Base-by-base conservation (phyloP, 2,113 vertebrate genomes). In the Pitta sordida region DNA sequence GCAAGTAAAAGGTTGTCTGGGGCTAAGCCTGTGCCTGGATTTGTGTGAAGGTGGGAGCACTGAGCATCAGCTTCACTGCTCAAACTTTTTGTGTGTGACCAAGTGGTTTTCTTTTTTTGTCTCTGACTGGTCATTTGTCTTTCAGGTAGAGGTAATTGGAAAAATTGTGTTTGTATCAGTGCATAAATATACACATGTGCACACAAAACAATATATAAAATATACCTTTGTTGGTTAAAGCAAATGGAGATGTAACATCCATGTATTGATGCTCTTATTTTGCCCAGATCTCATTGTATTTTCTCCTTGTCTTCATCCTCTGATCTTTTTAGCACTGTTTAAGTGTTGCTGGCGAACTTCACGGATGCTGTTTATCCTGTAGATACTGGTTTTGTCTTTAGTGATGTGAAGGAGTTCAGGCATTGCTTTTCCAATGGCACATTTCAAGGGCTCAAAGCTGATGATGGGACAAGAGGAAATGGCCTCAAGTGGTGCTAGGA, bases 321-420 rank as follows among this genome's bases (percentile, higher is more conserved):
- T 41, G 19, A 17, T 53, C 34, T 62, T 79, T 56, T 26, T 44
- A 44, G 19, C 43, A 44, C 43, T 44, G 43, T 44, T 44, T 36
- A 51, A 1, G 21, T 36, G 23, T 43, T 11, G 4, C 3, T 7
- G 6, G 3, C 58, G 64, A 58, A 27, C 55, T 13, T 58, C 41
- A 39, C 10, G 51, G 49, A n/a, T 32, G 24, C 19, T 63, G n/a
- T 14, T 87, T 60, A 75, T 43, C 23, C 1, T 29, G 5, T 46
- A 7, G 9, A 3, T 49, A 4, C 44, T 63, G 46, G 5, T 75
- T 78, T 71, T 82, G 11, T 78, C n/a, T 55, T 43, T 23, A 63
- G 36, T 21, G 10, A 1, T 39, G 3, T 22, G 52, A 36, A 15
- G 48, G 78, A 9, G 4, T n/a, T 36, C 19, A 14, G 0, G 2